Evolutionary conservation across 1,140 invertebrate species (phyloP), one percentile per base, ranked within the genome.

Genomic region (Lordiphosa clarofinis): DNA sequence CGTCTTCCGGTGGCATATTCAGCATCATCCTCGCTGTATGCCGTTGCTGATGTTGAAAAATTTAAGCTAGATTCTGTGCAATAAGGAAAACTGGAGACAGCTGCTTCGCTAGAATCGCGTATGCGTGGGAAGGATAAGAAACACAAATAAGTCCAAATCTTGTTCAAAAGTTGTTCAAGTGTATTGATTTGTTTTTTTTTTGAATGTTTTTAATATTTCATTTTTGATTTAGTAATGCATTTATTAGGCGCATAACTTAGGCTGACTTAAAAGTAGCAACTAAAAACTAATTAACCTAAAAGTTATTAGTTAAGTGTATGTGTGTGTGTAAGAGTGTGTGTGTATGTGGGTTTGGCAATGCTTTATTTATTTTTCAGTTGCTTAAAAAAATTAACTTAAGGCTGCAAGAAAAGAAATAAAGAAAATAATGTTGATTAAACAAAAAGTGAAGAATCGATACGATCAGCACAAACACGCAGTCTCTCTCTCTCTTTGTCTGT

Each of bases 11-110:
- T 84, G 54, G 88, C 88, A 87, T 90, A 90, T 87, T 91, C 90
- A 75, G 89, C 89, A 87, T 91, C 90, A 82, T 91, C 90, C 89
- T 91, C 90, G 78, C 90, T 91, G 73, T 90, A 91, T 67, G 89
- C 89, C 68, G 90, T 88, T 56, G 89, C 90, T 44, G 89, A 86
- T 79, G 88, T 89, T 69, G 88, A 89, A 75, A 89, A 89, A 88
- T 89, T 89, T 75, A 89, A 86, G 33, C 88, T 89, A 86, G 88
- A 88, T 88, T 89, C 88, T 86, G 82, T 82, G 75, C 88, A 89
- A 88, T 89, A 89, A 71, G 87, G 86, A 88, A 89, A 89, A 86
- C 87, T 89, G 78, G 88, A 84, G 70, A 89, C 86, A 60, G 88
- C 86, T 82, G 88, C 86, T 69, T 89, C 88, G 76, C 88, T 89